Conservation (phyloP, 2,797 vertebrate genomes). For the Sebastes dallii region DNA sequence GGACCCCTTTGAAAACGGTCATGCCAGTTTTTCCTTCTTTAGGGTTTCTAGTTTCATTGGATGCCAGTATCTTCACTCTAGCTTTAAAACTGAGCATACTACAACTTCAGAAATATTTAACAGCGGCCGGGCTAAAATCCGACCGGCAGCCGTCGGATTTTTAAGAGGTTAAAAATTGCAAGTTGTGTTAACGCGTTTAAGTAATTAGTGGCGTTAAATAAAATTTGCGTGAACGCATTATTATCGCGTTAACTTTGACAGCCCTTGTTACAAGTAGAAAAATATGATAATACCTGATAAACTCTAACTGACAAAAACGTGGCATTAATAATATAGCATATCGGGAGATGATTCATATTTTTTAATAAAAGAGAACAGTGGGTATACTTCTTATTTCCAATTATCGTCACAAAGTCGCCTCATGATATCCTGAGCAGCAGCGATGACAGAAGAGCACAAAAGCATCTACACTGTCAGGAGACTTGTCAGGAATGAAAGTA, state of each 20-base stretch:
- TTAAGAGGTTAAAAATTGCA: no score
- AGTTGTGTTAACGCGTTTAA: no score
- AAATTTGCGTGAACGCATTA: no score
- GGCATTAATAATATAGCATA: neutral
- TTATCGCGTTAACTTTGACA: no score
- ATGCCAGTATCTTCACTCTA: no score
- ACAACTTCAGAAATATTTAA: no score
- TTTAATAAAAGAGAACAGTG: neutral
- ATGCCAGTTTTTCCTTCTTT: no score
- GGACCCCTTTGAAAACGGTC: no score
- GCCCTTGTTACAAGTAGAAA: neutral
- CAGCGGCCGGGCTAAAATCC: no score
- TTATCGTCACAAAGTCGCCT: neutral
- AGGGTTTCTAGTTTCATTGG: rapidly evolving
- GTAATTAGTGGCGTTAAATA: no score
- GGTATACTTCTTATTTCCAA: neutral
- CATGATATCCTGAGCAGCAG: neutral
- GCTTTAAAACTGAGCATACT: no score
- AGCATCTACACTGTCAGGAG: neutral
- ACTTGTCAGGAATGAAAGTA: neutral
- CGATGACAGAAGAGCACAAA: neutral
- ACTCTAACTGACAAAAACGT: neutral
- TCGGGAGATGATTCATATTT: neutral
- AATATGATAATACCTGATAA: neutral
- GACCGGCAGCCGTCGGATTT: no score